These are phyloP conservation scores for Andricus curvator DNA, from an alignment of 2,888 invertebrate genomes.

Conservation along the genomic window DNA sequence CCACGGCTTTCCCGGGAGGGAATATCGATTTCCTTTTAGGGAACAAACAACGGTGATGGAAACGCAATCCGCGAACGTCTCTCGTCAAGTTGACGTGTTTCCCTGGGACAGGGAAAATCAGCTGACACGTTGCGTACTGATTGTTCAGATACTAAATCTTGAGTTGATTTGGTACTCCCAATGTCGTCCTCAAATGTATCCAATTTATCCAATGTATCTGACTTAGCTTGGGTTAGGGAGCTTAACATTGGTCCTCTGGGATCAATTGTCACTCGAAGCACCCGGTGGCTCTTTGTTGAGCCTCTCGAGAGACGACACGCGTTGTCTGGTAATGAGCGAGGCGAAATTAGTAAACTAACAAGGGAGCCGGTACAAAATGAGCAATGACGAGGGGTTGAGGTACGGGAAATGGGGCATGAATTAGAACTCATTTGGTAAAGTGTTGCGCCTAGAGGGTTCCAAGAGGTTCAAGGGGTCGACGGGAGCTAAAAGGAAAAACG, in stretches of 20 bases:
- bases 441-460: conserved; percentile 57
- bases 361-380: conserved; percentile 46
- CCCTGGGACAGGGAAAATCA: background rate
- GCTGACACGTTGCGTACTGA: background rate
- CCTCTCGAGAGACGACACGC: conserved; percentile 42
- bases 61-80: conserved; percentile 15
- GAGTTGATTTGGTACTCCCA: background rate
- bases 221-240: conserved; percentile 8
- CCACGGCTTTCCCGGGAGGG: conserved; percentile 31
- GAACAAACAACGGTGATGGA: conserved; percentile 48
- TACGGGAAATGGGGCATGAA: conserved; percentile 54
- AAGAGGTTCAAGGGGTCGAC: conserved; percentile 47
- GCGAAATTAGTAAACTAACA: conserved; percentile 41
- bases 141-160: conserved; percentile 8
- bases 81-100: background rate
- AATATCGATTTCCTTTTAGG: conserved; percentile 55
- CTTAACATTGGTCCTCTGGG: background rate
- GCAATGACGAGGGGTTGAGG: conserved; percentile 43
- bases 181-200: background rate
- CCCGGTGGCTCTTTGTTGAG: conserved; percentile 35
- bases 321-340: conserved; percentile 34
- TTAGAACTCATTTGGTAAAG: conserved; percentile 68
- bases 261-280: conserved; percentile 33
- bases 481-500: conserved; percentile 36
- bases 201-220: background rate